Evolutionary conservation across 2,113 vertebrate species (phyloP).

Genomic region (Lophura nycthemera): DNA sequence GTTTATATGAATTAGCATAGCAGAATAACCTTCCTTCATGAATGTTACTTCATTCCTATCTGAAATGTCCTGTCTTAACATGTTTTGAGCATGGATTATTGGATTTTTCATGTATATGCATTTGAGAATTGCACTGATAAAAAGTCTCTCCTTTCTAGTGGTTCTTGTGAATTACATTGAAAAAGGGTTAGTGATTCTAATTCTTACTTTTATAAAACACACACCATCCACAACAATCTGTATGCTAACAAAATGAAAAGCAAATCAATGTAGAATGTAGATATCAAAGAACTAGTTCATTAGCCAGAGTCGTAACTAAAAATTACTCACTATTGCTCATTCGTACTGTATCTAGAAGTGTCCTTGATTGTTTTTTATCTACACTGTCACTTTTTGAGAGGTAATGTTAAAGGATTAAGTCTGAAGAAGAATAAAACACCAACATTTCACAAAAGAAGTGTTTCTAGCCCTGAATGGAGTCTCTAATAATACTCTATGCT

Average conservation of each 20-base stretch:
- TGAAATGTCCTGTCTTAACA: neutral
- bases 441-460: neutral
- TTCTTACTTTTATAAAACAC: neutral
- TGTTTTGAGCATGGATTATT: neutral
- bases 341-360: neutral
- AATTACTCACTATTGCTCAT: neutral
- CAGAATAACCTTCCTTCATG: neutral
- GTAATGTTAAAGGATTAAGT: neutral
- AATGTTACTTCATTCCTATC: neutral
- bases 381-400: neutral
- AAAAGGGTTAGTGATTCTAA: neutral
- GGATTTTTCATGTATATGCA: neutral
- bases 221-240: neutral
- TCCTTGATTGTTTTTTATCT: neutral
- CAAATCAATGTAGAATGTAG: neutral
- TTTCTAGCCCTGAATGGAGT: neutral
- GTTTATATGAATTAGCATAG: neutral
- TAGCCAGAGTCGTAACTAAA: neutral
- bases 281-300: neutral
- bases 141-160: neutral
- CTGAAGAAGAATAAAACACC: neutral
- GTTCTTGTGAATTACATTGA: neutral
- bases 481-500: neutral
- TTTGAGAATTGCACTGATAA: neutral
- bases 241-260: neutral